Base-by-base conservation (phyloP, 2,113 vertebrate genomes). In the Atlantisia rogersi region DNA sequence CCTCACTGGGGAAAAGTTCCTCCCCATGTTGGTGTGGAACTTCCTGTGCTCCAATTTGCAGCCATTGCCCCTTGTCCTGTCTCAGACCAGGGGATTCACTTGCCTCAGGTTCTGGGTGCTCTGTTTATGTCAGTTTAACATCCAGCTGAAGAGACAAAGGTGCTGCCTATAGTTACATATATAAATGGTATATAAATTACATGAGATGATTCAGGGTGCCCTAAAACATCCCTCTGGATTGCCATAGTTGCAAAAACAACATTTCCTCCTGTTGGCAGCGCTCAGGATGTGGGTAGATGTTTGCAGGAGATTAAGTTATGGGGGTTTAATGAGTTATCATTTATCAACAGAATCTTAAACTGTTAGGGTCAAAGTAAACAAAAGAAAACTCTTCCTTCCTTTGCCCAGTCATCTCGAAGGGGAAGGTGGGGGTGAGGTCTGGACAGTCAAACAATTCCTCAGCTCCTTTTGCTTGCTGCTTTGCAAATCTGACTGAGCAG, bases 101-200 rank as follows among this genome's bases (percentile, higher is more conserved):
- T 60, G 53, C 11, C 39, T 22, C 28, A 63, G 32, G 70, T 4
- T 60, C 53, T 59, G 15, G 25, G 35, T 19, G 35, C 44, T 89
- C 39, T n/a, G 48, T 8, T 73, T 28, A 4, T 11, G 14, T 15
- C 18, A 22, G 19, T 52, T 90, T 14, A 26, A 35, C 29, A n/a
- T 6, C 53, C 48, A 89, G 31, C 22, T 32, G 48, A 40, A 64
- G 39, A 71, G 53, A 29, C 11, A 35, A 32, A 69, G n/a, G 12
- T 73, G 15, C 10, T 79, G 9, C 3, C 40, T 31, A 0, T 12
- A 58, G 24, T 29, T 16, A 7, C 3, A 1, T 14, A 15, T 42
- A 4, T 74, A 39, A 42, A 50, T 9, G 26, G 19, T 37, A 12
- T 18, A 40, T 0, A 28, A 69, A 67, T 89, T 3, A 20, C 4